Conservation (phyloP, 1,140 invertebrate species). For the Lucilia sericata region DNA sequence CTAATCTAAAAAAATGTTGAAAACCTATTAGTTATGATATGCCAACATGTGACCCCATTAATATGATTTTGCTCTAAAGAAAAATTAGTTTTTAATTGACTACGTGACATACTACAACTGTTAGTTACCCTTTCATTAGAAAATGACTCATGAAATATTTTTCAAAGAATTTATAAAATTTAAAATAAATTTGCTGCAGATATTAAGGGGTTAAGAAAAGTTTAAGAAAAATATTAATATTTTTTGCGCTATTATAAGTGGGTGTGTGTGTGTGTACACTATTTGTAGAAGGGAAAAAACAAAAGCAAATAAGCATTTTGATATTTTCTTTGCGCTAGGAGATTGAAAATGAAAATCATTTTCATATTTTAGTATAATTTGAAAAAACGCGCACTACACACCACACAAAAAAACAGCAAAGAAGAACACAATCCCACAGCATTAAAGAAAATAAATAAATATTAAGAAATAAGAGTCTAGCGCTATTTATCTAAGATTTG, state of each 20-base stretch:
- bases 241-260: slow-evolving; percentile 10
- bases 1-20: too few relatives aligned
- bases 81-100: too few relatives aligned
- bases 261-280: not conserved
- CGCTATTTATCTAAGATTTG: not conserved
- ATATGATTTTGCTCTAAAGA: too few relatives aligned
- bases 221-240: slow-evolving; percentile 25
- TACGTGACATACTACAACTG: too few relatives aligned
- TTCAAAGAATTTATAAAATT: too few relatives aligned
- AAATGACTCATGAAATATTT: too few relatives aligned
- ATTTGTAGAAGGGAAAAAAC: slow-evolving; percentile 27
- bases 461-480: too few relatives aligned
- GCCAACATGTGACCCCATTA: too few relatives aligned
- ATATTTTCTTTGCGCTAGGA: slow-evolving; percentile 26
- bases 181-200: too few relatives aligned
- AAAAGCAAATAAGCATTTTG: slow-evolving; percentile 27
- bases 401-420: slow-evolving; percentile 1
- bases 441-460: not conserved
- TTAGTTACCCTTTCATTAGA: too few relatives aligned
- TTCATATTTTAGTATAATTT: slow-evolving; percentile 43
- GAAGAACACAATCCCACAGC: not conserved
- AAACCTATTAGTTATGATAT: too few relatives aligned
- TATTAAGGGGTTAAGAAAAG: not conserved
- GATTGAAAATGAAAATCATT: slow-evolving; percentile 41
- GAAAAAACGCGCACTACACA: slow-evolving; percentile 40